Evolutionary conservation across 2,888 invertebrate genomes (phyloP).

Genomic region (Drosophila suboccidentalis): DNA sequence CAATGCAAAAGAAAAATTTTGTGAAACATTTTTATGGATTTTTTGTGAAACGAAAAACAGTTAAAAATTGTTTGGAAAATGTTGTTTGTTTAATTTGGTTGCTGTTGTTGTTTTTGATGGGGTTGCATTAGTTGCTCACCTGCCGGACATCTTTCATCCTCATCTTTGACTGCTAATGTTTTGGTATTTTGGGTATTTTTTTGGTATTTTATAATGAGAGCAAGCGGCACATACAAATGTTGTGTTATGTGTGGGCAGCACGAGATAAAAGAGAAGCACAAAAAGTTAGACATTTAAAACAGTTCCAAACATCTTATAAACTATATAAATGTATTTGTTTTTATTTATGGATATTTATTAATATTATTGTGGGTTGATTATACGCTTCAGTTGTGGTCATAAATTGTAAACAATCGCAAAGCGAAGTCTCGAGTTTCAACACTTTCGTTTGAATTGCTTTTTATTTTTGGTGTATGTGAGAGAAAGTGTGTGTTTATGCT

Average conservation of each 20-base stretch:
- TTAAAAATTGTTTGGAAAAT: constrained; percentile 25
- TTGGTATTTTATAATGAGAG: constrained; percentile 39
- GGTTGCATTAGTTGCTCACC: constrained; percentile 86
- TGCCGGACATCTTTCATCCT: constrained; percentile 90
- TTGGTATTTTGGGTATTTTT: constrained; percentile 27
- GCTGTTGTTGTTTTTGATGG: constrained; percentile 50
- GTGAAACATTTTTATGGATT: constrained; percentile 24
- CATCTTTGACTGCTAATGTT: constrained; percentile 88
- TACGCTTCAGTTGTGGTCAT: constrained; percentile 27
- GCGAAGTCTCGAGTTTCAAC: constrained; percentile 60
- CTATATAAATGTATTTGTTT: constrained; percentile 29
- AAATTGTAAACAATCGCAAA: constrained; percentile 37
- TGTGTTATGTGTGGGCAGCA: constrained; percentile 41
- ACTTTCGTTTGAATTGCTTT: constrained; percentile 57
- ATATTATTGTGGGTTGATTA: constrained; percentile 17
- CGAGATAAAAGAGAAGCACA: constrained; percentile 68
- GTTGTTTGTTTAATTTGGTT: constrained; percentile 27
- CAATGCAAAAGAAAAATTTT: constrained; percentile 27
- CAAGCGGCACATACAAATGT: constrained; percentile 69
- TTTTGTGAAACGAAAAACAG: constrained; percentile 44
- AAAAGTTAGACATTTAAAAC: constrained; percentile 59
- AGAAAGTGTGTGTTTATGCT: constrained; percentile 5
- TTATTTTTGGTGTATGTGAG: constrained; percentile 32
- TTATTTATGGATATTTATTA: constrained; percentile 26
- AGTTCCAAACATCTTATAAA: constrained; percentile 29